Conservation (phyloP, 2,797 vertebrate genomes). For the Gorsachius magnificus region DNA sequence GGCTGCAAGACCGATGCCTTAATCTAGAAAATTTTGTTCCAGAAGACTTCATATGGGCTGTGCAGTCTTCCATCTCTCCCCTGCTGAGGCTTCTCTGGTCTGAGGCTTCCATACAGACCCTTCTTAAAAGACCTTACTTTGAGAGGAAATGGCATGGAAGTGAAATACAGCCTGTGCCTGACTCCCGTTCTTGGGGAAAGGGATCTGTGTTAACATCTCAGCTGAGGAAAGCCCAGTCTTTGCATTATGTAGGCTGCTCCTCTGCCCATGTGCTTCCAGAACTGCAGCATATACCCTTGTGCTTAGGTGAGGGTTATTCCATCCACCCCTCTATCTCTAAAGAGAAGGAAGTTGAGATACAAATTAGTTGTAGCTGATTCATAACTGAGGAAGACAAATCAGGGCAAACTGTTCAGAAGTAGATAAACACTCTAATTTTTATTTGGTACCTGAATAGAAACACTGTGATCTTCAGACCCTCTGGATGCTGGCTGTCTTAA, state of each 20-base stretch:
- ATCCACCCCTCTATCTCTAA: not conserved
- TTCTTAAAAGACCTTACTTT: not conserved
- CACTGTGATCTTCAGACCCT: not conserved
- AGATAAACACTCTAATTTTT: constrained; percentile 18
- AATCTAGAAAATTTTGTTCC: not conserved
- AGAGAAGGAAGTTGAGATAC: not conserved
- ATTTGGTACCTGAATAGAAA: constrained; percentile 27
- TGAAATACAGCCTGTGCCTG: not conserved
- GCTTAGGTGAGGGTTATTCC: not conserved
- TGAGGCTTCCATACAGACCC: not conserved
- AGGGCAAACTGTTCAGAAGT: not conserved
- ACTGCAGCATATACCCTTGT: not conserved
- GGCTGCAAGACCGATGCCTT: not conserved
- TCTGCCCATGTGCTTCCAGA: not conserved
- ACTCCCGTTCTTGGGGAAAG: not conserved
- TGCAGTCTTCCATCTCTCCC: not conserved
- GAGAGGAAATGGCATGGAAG: not conserved
- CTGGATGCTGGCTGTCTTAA: not conserved
- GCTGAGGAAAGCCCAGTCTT: not conserved
- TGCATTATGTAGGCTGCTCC: not conserved
- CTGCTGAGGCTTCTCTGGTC: not conserved
- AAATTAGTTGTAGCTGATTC: not conserved
- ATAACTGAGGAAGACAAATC: constrained; percentile 22
- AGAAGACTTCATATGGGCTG: not conserved
- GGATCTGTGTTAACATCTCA: not conserved